These are phyloP conservation scores for Austrofundulus limnaeus DNA, from an alignment of 2,113 vertebrate genomes.

Conservation along the genomic window DNA sequence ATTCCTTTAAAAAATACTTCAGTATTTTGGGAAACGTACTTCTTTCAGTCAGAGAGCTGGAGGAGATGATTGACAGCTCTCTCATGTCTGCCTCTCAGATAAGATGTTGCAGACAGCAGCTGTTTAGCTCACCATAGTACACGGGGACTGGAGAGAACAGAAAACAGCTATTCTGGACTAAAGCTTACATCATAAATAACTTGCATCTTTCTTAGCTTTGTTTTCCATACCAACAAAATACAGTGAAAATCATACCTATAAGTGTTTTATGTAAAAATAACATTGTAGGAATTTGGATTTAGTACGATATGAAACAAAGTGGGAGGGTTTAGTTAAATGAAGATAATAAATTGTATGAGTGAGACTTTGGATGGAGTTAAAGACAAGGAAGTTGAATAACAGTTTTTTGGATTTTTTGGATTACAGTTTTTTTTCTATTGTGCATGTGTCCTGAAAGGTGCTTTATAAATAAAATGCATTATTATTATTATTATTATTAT, in stretches of 20 bases:
- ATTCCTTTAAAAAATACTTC: neutral
- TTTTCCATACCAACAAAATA: neutral
- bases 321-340: too few species aligned
- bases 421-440: too few species aligned
- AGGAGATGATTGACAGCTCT: conserved; percentile 6
- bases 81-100: neutral
- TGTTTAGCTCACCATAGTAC: conserved; percentile 9
- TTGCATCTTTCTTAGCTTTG: neutral
- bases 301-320: too few species aligned
- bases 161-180: neutral
- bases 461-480: too few species aligned
- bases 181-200: neutral
- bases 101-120: conserved; percentile 7
- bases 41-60: neutral
- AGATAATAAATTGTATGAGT: too few species aligned
- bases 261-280: neutral
- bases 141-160: neutral
- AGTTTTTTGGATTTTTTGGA: too few species aligned
- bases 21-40: neutral
- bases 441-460: too few species aligned
- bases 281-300: neutral
- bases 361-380: too few species aligned
- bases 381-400: too few species aligned
- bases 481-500: too few species aligned
- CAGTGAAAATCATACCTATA: neutral